A percentile compares a stretch with the other conserved stretches of the same genome.
Conservation (phyloP, 2,888 invertebrate genomes). For the Eilema sororculum region DNA sequence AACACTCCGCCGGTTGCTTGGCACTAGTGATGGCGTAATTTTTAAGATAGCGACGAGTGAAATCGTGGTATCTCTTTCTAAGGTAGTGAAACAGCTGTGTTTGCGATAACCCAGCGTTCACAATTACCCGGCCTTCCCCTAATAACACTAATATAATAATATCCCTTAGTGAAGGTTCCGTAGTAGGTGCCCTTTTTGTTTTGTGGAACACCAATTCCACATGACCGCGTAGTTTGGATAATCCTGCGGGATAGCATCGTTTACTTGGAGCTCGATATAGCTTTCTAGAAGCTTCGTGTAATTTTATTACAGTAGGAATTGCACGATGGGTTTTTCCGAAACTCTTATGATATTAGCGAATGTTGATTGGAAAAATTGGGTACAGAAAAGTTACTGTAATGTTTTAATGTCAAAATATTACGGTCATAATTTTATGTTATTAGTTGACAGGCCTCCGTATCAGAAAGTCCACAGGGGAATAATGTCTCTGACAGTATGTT, state of each 20-base stretch:
- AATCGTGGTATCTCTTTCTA: too few species aligned
- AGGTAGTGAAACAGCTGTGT: too few species aligned
- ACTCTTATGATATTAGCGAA: background rate
- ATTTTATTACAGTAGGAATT: constrained; percentile 11
- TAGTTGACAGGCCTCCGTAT: too few species aligned
- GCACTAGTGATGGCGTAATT: too few species aligned
- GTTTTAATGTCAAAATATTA: background rate
- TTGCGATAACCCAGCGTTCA: too few species aligned
- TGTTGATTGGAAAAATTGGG: background rate
- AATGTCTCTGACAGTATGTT: too few species aligned
- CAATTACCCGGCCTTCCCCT: too few species aligned
- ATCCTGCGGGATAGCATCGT: constrained; percentile 22
- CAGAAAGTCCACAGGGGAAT: too few species aligned
- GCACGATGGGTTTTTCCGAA: background rate
- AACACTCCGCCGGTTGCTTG: too few species aligned
- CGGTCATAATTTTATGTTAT: background rate
- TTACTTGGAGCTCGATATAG: constrained; percentile 6
- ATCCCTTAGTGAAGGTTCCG: background rate
- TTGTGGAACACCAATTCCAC: constrained; percentile 49
- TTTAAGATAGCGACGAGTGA: too few species aligned
- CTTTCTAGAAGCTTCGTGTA: background rate
- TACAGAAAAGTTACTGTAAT: background rate
- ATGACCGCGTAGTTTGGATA: constrained; percentile 29
- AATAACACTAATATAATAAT: too few species aligned
- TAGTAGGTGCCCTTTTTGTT: constrained; percentile 29